Evolutionary conservation across 2,888 invertebrate genomes (phyloP).

Genomic region (Eupithecia tripunctaria): DNA sequence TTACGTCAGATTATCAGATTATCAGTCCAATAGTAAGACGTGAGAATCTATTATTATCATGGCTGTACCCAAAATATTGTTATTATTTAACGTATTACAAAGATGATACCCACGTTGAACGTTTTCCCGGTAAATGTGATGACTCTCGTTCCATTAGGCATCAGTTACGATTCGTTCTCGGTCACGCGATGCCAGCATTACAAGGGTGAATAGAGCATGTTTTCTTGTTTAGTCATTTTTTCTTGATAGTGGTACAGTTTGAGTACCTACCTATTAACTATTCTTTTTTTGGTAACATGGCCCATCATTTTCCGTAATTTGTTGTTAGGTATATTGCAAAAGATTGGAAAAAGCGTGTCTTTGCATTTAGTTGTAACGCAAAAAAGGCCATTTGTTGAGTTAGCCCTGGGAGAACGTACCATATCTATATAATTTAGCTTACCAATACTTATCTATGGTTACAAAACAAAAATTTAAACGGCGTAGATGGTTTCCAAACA

Average conservation of each 20-base stretch:
- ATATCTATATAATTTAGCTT: no score
- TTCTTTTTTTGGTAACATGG: neutral
- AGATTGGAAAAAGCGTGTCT: no score
- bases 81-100: slow-evolving; percentile 67
- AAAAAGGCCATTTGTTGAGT: no score
- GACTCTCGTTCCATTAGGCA: slow-evolving; percentile 79
- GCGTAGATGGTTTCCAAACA: neutral
- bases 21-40: neutral
- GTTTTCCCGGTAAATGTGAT: slow-evolving; percentile 75
- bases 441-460: no score
- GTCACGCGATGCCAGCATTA: slow-evolving; percentile 82
- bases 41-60: neutral
- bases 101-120: slow-evolving; percentile 70
- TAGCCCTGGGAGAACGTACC: no score
- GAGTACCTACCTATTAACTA: slow-evolving; percentile 2
- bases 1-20: neutral
- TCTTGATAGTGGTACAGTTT: slow-evolving; percentile 15
- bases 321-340: neutral
- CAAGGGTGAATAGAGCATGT: slow-evolving; percentile 54
- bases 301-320: neutral
- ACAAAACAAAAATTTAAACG: slow-evolving; percentile 1
- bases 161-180: slow-evolving; percentile 76
- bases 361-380: no score
- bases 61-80: slow-evolving; percentile 53
- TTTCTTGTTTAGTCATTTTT: slow-evolving; percentile 41